Percentiles rank a stretch among this genome's conserved stretches.
Evolutionary conservation across 2,797 vertebrate species (phyloP).

Genomic region (Falco novaeseelandiae): DNA sequence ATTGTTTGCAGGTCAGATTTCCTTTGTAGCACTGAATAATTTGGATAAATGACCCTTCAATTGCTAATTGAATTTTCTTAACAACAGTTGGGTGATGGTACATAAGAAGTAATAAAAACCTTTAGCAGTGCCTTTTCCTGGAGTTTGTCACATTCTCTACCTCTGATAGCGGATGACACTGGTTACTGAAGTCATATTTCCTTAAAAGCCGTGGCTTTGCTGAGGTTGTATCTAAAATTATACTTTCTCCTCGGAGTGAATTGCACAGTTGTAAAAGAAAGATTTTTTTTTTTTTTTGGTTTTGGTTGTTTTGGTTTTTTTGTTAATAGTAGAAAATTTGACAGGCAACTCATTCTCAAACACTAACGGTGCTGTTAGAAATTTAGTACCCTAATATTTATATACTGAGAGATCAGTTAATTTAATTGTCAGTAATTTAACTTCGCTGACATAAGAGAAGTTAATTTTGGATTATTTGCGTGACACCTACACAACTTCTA

Average conservation of each 20-base stretch:
- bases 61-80: constrained; percentile 76
- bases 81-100: constrained; percentile 67
- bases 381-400: neutral
- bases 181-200: constrained; percentile 62
- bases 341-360: neutral
- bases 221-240: constrained; percentile 19
- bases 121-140: constrained; percentile 66
- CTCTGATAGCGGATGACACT: constrained; percentile 73
- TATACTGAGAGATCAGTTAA: neutral
- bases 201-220: constrained; percentile 57
- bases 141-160: constrained; percentile 58
- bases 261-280: neutral
- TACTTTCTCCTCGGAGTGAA: neutral
- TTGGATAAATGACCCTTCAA: constrained; percentile 73
- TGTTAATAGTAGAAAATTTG: neutral
- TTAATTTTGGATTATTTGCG: neutral
- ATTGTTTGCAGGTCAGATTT: constrained; percentile 69
- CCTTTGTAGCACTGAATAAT: constrained; percentile 67
- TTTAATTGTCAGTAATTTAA: neutral
- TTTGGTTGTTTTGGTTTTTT: neutral
- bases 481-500: neutral
- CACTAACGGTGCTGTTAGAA: neutral
- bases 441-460: neutral
- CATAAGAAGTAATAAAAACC: constrained; percentile 74
- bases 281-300: too few species aligned